phyloP scores from a whole-genome alignment of 2,888 invertebrate species.

The Drosophila monieri region DNA sequence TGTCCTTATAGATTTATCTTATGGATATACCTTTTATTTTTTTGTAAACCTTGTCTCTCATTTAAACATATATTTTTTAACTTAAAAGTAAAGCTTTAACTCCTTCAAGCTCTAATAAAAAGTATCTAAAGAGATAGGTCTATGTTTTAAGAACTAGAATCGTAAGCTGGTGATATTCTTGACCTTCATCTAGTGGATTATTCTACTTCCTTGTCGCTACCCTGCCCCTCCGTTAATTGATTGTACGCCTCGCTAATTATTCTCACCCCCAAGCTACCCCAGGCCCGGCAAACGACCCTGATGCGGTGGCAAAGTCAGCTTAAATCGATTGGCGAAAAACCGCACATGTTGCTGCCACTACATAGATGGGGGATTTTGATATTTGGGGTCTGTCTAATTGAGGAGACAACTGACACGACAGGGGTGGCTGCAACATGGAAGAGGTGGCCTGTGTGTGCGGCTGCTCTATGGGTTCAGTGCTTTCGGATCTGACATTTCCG shows the following conservation, averaged over 20 bases:
- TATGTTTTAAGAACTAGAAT: not conserved
- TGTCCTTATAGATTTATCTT: too few species aligned
- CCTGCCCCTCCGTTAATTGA: slow-evolving; percentile 52
- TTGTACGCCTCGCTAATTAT: slow-evolving; percentile 55
- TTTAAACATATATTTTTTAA: too few species aligned
- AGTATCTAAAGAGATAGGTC: not conserved
- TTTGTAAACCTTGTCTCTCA: too few species aligned
- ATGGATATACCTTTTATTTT: too few species aligned
- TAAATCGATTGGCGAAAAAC: slow-evolving; percentile 62
- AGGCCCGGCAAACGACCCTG: slow-evolving; percentile 55
- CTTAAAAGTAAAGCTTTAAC: too few species aligned
- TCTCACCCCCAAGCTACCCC: slow-evolving; percentile 9
- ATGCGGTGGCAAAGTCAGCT: slow-evolving; percentile 68
- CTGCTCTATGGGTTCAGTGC: slow-evolving; percentile 57
- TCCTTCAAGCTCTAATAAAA: too few species aligned
- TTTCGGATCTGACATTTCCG: slow-evolving; percentile 55
- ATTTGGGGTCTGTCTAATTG: slow-evolving; percentile 35
- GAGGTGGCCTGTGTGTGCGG: not conserved
- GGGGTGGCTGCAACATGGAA: not conserved
- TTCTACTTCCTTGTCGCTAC: slow-evolving; percentile 8
- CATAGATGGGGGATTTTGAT: slow-evolving; percentile 5
- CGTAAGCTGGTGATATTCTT: not conserved
- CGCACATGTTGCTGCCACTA: slow-evolving; percentile 8
- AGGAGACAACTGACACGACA: slow-evolving; percentile 16
- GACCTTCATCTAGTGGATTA: slow-evolving; percentile 17